phyloP scores from a whole-genome alignment of 2,888 invertebrate species.

The Philereme vetulata region DNA sequence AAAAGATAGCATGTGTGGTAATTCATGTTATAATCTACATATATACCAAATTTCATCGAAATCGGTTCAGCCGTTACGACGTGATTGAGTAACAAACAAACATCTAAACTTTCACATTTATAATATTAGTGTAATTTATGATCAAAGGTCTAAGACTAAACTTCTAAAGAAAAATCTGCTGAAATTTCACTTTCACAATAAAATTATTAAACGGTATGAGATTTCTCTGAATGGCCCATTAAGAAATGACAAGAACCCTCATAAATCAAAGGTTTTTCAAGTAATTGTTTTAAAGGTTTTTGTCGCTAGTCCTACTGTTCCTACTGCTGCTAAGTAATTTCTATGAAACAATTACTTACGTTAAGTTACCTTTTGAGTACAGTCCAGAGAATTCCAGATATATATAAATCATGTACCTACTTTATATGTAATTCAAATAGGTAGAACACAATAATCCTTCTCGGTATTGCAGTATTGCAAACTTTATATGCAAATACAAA shows the following conservation, averaged over 20 bases:
- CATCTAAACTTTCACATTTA: no score
- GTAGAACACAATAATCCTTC: no score
- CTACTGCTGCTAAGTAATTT: conserved; percentile 10
- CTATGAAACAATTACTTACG: conserved; percentile 14
- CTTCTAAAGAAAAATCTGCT: conserved; percentile 2
- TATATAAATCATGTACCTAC: no score
- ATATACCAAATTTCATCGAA: no score
- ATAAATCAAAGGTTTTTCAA: conserved; percentile 17
- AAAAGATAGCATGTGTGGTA: no score
- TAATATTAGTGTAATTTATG: no score
- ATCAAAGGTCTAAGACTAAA: conserved; percentile 10
- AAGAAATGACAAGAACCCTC: conserved; percentile 16
- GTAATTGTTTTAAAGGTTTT: conserved; percentile 25
- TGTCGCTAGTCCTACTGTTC: conserved; percentile 11
- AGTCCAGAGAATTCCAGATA: neutral
- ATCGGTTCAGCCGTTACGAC: no score
- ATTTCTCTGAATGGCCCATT: conserved; percentile 8
- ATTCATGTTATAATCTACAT: no score
- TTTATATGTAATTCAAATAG: no score
- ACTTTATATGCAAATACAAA: no score
- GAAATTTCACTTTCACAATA: conserved; percentile 23
- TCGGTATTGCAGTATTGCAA: no score
- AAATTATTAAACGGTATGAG: conserved; percentile 18
- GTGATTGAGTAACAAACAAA: no score
- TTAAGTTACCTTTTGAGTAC: conserved; percentile 8